Evolutionary conservation across 2,888 invertebrate genomes (phyloP).

Genomic region (Acleris emargana): DNA sequence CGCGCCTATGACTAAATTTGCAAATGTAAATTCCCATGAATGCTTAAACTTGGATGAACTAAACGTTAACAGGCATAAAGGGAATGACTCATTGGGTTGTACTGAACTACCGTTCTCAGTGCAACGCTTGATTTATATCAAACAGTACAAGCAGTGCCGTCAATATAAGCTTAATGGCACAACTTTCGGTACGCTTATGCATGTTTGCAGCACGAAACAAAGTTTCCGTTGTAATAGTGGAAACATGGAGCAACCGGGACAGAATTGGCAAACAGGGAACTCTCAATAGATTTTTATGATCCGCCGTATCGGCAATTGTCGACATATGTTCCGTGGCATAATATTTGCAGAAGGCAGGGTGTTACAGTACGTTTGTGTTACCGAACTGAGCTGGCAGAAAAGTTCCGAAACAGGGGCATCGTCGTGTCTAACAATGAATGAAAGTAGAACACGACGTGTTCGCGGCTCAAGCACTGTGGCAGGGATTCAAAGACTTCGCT

Average conservation of each 20-base stretch:
- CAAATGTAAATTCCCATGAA: background rate
- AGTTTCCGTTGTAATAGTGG: constrained; percentile 26
- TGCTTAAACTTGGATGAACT: background rate
- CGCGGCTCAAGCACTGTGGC: constrained; percentile 40
- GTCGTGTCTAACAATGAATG: constrained; percentile 40
- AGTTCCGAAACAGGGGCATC: constrained; percentile 40
- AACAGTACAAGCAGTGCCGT: constrained; percentile 13
- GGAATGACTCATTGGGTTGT: constrained; percentile 12
- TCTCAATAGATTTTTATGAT: constrained; percentile 29
- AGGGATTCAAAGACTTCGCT: constrained; percentile 33
- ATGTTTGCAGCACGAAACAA: constrained; percentile 25
- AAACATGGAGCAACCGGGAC: constrained; percentile 3
- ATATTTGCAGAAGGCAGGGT: constrained; percentile 17
- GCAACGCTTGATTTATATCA: constrained; percentile 18
- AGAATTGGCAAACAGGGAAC: constrained; percentile 22
- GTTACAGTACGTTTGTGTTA: constrained; percentile 33
- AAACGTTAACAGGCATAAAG: constrained; percentile 14
- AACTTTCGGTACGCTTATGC: constrained; percentile 24
- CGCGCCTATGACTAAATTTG: no score
- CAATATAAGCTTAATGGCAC: constrained; percentile 15
- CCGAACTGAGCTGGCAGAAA: constrained; percentile 34
- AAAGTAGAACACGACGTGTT: constrained; percentile 42
- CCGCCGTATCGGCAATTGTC: constrained; percentile 13
- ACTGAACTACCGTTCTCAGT: constrained; percentile 4
- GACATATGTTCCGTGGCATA: constrained; percentile 16